Percentiles rank a stretch among this genome's conserved stretches.
phyloP scores from a whole-genome alignment of 2,888 invertebrate genomes.

The Drosophila demipolita region DNA sequence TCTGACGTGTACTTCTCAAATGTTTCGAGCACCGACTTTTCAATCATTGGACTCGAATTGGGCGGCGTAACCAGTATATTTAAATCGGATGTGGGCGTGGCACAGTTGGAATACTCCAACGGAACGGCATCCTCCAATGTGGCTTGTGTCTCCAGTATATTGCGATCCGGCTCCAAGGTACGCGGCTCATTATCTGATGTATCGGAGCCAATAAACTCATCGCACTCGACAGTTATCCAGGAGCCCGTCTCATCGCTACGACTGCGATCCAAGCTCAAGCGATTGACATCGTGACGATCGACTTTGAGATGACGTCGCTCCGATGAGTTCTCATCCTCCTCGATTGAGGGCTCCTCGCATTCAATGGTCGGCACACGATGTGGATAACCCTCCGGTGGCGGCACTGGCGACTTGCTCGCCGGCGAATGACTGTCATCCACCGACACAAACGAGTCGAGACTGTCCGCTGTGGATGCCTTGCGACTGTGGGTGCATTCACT shows the following conservation, averaged over 20 bases:
- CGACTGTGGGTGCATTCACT: slow-evolving; percentile 78
- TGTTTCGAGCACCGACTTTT: slow-evolving; percentile 84
- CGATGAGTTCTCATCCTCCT: slow-evolving; percentile 83
- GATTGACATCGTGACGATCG: slow-evolving; percentile 79
- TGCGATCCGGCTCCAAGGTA: slow-evolving; percentile 82
- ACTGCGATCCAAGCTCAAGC: slow-evolving; percentile 86
- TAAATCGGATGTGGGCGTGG: slow-evolving; percentile 82
- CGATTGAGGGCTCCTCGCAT: slow-evolving; percentile 85
- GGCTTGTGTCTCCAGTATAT: slow-evolving; percentile 86
- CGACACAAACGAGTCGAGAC: slow-evolving; percentile 84
- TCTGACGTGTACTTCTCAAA: slow-evolving; percentile 80
- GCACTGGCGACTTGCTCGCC: slow-evolving; percentile 81
- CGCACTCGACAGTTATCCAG: slow-evolving; percentile 89
- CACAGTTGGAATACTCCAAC: slow-evolving; percentile 85
- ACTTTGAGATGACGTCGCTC: slow-evolving; percentile 83
- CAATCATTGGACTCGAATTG: slow-evolving; percentile 87
- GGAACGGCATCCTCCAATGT: slow-evolving; percentile 88
- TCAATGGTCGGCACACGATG: slow-evolving; percentile 85
- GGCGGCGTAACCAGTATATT: slow-evolving; percentile 88
- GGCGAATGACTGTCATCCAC: slow-evolving; percentile 90
- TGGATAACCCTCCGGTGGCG: slow-evolving; percentile 72
- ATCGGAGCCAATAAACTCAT: slow-evolving; percentile 88
- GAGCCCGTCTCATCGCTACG: slow-evolving; percentile 89
- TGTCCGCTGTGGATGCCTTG: slow-evolving; percentile 86
- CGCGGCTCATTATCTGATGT: slow-evolving; percentile 86